Conservation (phyloP, 64 coral and sea anemone genomes). For the Dendrophyllia cribrosa region DNA sequence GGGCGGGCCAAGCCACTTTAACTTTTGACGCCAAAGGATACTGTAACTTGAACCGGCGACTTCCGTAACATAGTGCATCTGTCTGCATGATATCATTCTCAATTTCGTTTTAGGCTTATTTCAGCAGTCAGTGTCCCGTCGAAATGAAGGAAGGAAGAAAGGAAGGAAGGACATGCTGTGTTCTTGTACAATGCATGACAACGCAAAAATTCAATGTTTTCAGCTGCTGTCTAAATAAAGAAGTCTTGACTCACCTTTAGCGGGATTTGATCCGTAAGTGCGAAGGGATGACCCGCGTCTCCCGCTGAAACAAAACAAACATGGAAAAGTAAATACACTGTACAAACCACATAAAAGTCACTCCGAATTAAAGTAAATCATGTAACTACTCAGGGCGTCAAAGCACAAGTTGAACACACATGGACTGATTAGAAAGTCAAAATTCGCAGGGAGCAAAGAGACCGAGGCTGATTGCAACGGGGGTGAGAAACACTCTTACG, state of each 20-base stretch:
- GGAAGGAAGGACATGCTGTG: background rate
- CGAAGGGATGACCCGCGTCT: background rate
- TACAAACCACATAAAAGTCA: no score
- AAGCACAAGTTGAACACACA: no score
- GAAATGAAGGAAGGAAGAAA: background rate
- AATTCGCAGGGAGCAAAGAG: no score
- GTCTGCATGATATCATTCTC: background rate
- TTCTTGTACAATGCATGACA: no score
- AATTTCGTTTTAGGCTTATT: background rate
- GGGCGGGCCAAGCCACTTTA: background rate
- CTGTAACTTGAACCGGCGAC: constrained; percentile 26
- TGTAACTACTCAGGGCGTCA: no score
- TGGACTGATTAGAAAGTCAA: no score
- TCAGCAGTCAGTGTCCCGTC: background rate
- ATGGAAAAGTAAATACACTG: no score
- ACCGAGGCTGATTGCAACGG: no score
- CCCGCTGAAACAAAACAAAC: background rate
- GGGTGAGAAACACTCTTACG: no score
- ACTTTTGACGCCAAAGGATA: background rate
- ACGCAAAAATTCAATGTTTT: no score
- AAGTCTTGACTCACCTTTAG: constrained; percentile 15
- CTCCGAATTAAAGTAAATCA: no score
- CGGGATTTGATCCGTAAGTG: background rate
- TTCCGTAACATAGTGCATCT: constrained; percentile 1
- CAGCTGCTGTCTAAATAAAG: no score